A percentile compares a stretch with the other conserved stretches of the same genome.
phyloP scores from a whole-genome alignment of 2,797 vertebrate species.

The Sebastes oblongus region DNA sequence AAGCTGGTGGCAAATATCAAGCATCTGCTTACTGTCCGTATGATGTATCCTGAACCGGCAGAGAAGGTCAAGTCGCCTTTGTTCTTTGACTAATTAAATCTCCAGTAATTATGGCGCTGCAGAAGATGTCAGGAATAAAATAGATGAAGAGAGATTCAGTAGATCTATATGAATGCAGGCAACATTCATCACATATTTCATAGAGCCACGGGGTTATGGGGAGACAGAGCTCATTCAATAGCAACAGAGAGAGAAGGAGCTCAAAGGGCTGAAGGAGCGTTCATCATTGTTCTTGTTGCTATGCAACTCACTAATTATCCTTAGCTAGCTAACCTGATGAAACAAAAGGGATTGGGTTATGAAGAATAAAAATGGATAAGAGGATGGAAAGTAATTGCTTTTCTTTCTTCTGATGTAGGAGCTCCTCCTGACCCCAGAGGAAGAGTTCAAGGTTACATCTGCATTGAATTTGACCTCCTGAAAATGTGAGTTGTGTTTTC shows the following conservation, averaged over 20 bases:
- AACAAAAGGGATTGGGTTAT: constrained; percentile 50
- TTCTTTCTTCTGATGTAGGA: constrained; percentile 14
- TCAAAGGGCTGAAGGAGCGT: constrained; percentile 40
- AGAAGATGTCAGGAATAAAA: constrained; percentile 41
- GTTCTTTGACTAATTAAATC: constrained; percentile 74
- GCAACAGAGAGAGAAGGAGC: constrained; percentile 37
- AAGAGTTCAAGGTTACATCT: background rate
- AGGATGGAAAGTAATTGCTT: constrained; percentile 27
- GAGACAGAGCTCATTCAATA: constrained; percentile 24
- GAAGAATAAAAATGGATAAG: constrained; percentile 49
- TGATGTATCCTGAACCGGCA: constrained; percentile 43
- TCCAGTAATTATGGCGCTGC: constrained; percentile 59
- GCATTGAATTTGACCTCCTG: background rate
- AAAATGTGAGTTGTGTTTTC: background rate
- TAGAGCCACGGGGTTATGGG: background rate
- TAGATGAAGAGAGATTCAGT: constrained; percentile 29
- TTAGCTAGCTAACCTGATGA: constrained; percentile 51
- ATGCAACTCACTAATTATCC: constrained; percentile 66
- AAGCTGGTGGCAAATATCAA: background rate
- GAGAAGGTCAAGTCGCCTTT: constrained; percentile 68
- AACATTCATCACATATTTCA: constrained; percentile 35
- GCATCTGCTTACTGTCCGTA: constrained; percentile 9
- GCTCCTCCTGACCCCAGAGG: background rate
- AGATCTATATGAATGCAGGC: constrained; percentile 24
- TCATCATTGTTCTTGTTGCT: constrained; percentile 69